Evolutionary conservation across 1,140 invertebrate genomes (phyloP).

Genomic region (Bombus sylvicola): DNA sequence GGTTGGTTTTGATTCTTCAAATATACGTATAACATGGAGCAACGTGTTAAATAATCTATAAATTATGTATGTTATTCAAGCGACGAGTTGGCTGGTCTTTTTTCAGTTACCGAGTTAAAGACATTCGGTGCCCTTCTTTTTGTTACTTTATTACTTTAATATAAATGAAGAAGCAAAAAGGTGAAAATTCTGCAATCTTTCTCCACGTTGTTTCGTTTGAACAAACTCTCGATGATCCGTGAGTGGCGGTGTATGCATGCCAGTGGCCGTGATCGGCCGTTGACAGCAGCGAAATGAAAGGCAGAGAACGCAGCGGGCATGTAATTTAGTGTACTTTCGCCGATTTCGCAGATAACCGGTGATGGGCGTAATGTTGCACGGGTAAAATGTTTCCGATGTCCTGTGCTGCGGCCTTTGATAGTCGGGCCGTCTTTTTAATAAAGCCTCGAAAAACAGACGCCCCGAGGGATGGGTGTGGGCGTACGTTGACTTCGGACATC

Average conservation of each 20-base stretch:
- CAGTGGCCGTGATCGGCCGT: constrained; percentile 28
- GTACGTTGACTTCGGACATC: constrained; percentile 6
- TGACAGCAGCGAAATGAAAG: constrained; percentile 40
- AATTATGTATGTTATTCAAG: no score
- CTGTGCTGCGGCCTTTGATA: constrained; percentile 36
- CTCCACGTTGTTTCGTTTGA: neutral
- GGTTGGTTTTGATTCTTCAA: no score
- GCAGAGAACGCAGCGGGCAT: constrained; percentile 25
- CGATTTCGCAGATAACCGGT: constrained; percentile 43
- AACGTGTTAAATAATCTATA: no score
- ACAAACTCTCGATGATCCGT: neutral
- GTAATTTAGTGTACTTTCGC: constrained; percentile 50
- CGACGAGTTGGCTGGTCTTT: no score
- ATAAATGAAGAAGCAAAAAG: neutral
- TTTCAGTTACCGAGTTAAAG: neutral
- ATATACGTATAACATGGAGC: no score
- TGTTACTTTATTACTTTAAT: neutral
- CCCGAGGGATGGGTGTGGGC: constrained; percentile 31
- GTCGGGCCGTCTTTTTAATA: constrained; percentile 42
- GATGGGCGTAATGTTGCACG: constrained; percentile 32
- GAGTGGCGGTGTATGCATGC: neutral
- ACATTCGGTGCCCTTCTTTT: neutral
- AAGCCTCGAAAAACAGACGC: neutral
- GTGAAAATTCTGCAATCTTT: neutral
- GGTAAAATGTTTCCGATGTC: constrained; percentile 57